Evolutionary conservation across 1,140 invertebrate species (phyloP).

Genomic region (Sycobia sp.): DNA sequence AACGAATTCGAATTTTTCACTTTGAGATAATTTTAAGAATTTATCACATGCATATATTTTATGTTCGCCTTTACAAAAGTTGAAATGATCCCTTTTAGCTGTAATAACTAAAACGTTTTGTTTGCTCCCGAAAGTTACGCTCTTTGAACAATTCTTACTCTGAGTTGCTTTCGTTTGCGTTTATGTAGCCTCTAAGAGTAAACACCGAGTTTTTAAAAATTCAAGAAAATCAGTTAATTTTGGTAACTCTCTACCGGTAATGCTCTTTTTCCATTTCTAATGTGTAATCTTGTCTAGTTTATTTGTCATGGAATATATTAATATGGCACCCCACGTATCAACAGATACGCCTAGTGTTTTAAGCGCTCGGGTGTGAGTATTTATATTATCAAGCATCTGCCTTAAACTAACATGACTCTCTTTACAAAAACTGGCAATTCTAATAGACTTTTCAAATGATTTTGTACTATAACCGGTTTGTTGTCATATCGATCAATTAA

Average conservation of each 20-base stretch:
- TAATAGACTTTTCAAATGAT: constrained; percentile 41
- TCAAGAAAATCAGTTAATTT: constrained; percentile 31
- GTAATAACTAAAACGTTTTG: too few relatives aligned
- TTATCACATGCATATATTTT: constrained; percentile 21
- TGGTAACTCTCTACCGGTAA: constrained; percentile 32
- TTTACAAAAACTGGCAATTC: constrained; percentile 24
- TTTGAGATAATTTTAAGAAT: constrained; percentile 18
- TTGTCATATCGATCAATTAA: constrained; percentile 45
- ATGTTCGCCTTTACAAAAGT: constrained; percentile 26
- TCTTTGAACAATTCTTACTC: too few relatives aligned
- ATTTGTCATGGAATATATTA: constrained; percentile 32
- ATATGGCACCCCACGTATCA: constrained; percentile 34
- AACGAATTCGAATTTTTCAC: neutral
- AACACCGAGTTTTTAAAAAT: constrained; percentile 16
- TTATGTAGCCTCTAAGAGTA: constrained; percentile 17
- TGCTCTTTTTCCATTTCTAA: constrained; percentile 36
- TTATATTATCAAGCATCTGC: constrained; percentile 31
- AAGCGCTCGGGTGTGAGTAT: constrained; percentile 37
- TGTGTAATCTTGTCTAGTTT: constrained; percentile 37
- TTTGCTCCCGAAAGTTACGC: too few relatives aligned
- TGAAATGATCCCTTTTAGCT: neutral
- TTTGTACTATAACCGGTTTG: constrained; percentile 38
- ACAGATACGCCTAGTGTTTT: constrained; percentile 31
- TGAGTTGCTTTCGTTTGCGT: too few relatives aligned
- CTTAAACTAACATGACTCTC: constrained; percentile 32